phyloP scores from a whole-genome alignment of 2,888 invertebrate genomes.

The Priocnemis perturbator region DNA sequence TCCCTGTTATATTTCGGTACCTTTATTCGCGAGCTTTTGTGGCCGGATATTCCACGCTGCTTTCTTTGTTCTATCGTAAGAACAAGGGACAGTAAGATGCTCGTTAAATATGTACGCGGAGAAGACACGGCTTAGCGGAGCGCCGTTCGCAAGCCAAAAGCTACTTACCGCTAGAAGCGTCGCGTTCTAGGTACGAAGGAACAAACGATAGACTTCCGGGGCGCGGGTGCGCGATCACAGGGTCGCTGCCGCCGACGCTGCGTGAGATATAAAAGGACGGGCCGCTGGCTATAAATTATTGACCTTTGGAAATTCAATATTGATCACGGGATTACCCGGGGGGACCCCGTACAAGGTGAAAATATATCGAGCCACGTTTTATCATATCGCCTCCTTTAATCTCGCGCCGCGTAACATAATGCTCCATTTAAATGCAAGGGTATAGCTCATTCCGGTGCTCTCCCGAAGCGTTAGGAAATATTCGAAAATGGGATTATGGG shows the following conservation, averaged over 20 bases:
- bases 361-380: too few relatives aligned
- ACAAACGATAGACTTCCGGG: background rate
- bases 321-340: too few relatives aligned
- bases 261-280: background rate
- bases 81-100: slow-evolving; percentile 17
- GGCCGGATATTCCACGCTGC: slow-evolving; percentile 10
- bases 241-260: background rate
- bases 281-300: background rate
- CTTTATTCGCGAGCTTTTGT: slow-evolving; percentile 15
- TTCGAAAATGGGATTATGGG: too few relatives aligned
- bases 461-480: too few relatives aligned
- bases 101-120: slow-evolving; percentile 12
- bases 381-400: too few relatives aligned
- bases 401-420: too few relatives aligned
- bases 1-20: background rate
- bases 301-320: too few relatives aligned
- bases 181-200: background rate
- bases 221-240: slow-evolving; percentile 12
- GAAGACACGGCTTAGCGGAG: slow-evolving; percentile 1
- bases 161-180: slow-evolving; percentile 17
- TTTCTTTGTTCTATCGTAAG: slow-evolving; percentile 26
- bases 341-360: too few relatives aligned
- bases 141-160: slow-evolving; percentile 14
- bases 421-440: too few relatives aligned
- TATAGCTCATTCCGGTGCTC: too few relatives aligned